Evolutionary conservation across 1,140 invertebrate species (phyloP).

Genomic region (Drosophila ananassae): DNA sequence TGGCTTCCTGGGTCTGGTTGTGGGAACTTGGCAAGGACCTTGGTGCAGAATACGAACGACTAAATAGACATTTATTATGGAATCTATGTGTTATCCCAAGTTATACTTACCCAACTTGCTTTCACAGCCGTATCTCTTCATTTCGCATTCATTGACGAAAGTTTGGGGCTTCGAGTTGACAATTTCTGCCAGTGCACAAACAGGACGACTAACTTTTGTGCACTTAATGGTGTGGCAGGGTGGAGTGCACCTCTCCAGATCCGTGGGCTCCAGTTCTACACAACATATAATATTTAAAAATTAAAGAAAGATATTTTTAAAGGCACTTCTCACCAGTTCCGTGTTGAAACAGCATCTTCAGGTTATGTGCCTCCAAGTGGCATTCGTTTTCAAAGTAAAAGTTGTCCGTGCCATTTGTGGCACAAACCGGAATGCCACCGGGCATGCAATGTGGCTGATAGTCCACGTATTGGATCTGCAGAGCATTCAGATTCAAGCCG

Average conservation of each 20-base stretch:
- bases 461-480: constrained; percentile 69
- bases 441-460: constrained; percentile 52
- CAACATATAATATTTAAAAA: neutral
- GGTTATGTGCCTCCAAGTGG: constrained; percentile 61
- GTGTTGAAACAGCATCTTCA: constrained; percentile 61
- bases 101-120: constrained; percentile 44
- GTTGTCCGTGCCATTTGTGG: constrained; percentile 50
- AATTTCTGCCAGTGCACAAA: constrained; percentile 44
- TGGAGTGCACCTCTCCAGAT: constrained; percentile 52
- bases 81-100: neutral
- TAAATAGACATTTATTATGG: neutral
- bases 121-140: constrained; percentile 40
- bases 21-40: neutral
- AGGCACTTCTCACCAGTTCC: constrained; percentile 39
- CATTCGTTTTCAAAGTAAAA: constrained; percentile 65
- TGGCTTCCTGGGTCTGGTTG: neutral
- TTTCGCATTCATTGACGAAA: constrained; percentile 59
- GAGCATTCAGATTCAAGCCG: constrained; percentile 1
- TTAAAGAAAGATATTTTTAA: neutral
- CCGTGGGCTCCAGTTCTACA: constrained; percentile 60
- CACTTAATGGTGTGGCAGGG: constrained; percentile 49
- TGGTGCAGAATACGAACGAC: neutral
- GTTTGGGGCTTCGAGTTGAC: constrained; percentile 19
- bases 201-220: constrained; percentile 26
- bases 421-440: constrained; percentile 60